These are phyloP conservation scores for Polypedilum pembai DNA, from an alignment of 1,140 invertebrate species.

Conservation along the genomic window DNA sequence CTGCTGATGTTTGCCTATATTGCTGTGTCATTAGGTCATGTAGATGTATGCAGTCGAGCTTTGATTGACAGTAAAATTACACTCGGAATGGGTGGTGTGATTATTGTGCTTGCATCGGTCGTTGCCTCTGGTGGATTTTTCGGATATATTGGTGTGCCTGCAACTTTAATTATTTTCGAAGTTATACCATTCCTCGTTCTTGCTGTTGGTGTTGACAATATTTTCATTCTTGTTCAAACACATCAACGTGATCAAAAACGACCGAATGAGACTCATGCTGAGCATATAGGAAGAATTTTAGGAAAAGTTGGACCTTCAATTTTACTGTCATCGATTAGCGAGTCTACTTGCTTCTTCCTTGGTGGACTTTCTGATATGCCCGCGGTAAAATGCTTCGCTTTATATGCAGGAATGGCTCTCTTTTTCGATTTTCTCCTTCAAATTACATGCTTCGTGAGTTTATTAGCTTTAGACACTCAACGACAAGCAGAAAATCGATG, in stretches of 20 bases:
- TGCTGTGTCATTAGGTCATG: slow-evolving; percentile 82
- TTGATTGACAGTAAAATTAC: slow-evolving; percentile 91
- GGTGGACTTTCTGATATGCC: slow-evolving; percentile 95
- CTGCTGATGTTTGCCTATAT: slow-evolving; percentile 98
- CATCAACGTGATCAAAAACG: slow-evolving; percentile 60
- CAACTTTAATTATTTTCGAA: slow-evolving; percentile 95
- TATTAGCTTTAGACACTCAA: slow-evolving; percentile 80
- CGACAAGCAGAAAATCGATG: slow-evolving; percentile 70
- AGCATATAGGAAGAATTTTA: slow-evolving; percentile 83
- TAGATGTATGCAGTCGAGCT: slow-evolving; percentile 60
- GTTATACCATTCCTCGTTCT: slow-evolving; percentile 96
- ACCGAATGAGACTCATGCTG: slow-evolving; percentile 65
- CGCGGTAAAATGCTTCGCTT: slow-evolving; percentile 90
- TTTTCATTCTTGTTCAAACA: slow-evolving; percentile 94
- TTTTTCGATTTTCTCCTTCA: slow-evolving; percentile 94
- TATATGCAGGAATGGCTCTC: slow-evolving; percentile 93
- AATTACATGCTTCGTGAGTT: slow-evolving; percentile 91
- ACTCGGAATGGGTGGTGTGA: slow-evolving; percentile 79
- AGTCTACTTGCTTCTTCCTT: slow-evolving; percentile 94
- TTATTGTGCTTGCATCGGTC: slow-evolving; percentile 89
- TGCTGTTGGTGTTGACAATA: slow-evolving; percentile 97
- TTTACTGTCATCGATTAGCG: slow-evolving; percentile 84
- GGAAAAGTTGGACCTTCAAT: slow-evolving; percentile 93
- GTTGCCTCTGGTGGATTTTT: slow-evolving; percentile 86
- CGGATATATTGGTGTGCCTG: slow-evolving; percentile 79